Base-by-base conservation (phyloP, 2,113 vertebrate genomes). In the Cinclus mexicanus region DNA sequence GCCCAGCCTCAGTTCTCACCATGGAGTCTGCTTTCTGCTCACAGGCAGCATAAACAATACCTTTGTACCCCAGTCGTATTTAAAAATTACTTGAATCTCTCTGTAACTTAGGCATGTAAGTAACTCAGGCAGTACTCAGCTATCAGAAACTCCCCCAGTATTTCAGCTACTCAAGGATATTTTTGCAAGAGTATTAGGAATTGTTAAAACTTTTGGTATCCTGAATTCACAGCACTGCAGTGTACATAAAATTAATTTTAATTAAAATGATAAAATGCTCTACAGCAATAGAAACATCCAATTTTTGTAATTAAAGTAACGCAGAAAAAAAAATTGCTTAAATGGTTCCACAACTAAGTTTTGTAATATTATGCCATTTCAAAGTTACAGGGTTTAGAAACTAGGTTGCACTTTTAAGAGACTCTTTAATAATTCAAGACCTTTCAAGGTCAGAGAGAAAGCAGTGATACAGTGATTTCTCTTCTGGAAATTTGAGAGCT, bases 361-460 rank as follows among this genome's bases (percentile, higher is more conserved):
- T 95, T 79, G 95, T 87, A 90, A 96, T 46, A 78, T 85, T 68
- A 84, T 71, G 59, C 37, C 33, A 52, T 92, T 76, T 96, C 89
- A 91, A 95, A 87, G 93, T 71, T 67, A 53, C 60, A 93, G 44
- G 76, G 81, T 67, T 96, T 59, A 65, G 96, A 97, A 89, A 95
- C 39, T 93, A 96, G 92, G 93, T 47, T 97, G 87, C 69, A 46
- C 75, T 93, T 80, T 95, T 93, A 93, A 93, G 85, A 96, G 55
- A 49, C 18, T 93, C 78, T 97, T 97, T 93, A 96, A 96, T 97
- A 95, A 98, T 96, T 96, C 61, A 97, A 87, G 91, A 93, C 39
- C 90, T 96, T 92, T 89, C 93, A 97, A 97, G 96, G 93, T 97
- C 95, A 94, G 56, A 57, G 47, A 80, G 20, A 95, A 97, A 97